phyloP scores from a whole-genome alignment of 2,888 invertebrate species.

The Platycnemis pennipes region DNA sequence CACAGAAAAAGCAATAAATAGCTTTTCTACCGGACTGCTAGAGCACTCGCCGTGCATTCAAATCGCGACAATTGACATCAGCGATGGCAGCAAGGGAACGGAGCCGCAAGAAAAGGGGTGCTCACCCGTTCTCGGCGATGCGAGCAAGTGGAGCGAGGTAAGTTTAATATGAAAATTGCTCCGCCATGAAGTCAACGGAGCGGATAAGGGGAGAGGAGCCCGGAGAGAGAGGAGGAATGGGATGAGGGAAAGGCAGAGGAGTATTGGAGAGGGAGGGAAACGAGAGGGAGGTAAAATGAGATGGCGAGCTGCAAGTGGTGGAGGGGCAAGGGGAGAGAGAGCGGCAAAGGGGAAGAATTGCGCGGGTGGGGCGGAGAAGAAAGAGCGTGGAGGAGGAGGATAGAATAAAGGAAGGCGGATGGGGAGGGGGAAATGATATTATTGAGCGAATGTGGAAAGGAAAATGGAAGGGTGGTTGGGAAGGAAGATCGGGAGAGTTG shows the following conservation, averaged over 20 bases:
- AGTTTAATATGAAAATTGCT: conserved; percentile 68
- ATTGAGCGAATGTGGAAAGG: background rate
- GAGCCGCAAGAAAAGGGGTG: background rate
- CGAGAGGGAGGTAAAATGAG: background rate
- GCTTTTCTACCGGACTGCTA: background rate
- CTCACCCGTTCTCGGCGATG: background rate
- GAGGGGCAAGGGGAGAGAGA: background rate
- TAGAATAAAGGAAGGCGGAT: background rate
- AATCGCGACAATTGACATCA: conserved; percentile 31
- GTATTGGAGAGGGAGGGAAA: background rate
- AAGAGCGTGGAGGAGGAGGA: background rate
- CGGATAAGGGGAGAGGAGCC: background rate
- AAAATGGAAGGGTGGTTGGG: background rate
- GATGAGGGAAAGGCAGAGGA: background rate
- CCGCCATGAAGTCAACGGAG: conserved; percentile 45
- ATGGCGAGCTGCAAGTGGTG: background rate
- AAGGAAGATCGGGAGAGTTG: background rate
- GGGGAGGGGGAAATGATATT: background rate
- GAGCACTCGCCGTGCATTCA: background rate
- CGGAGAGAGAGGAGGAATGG: background rate
- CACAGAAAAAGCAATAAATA: background rate
- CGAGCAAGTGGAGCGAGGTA: conserved; percentile 45
- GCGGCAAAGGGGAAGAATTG: background rate
- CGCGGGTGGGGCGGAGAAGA: background rate
- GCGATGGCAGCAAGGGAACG: background rate